phyloP scores from a whole-genome alignment of 2,797 vertebrate genomes.

The Enteromius trimaculatus region DNA sequence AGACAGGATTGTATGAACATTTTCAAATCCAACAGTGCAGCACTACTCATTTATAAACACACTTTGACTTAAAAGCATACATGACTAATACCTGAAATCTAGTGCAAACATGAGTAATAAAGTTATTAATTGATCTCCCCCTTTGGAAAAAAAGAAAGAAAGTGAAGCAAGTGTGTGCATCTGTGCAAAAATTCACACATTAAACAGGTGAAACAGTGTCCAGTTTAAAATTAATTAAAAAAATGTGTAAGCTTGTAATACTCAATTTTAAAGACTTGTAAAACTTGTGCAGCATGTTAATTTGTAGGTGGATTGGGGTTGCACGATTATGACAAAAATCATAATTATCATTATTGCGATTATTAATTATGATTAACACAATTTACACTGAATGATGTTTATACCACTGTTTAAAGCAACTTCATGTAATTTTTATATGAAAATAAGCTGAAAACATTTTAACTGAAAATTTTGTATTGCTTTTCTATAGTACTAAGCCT shows the following conservation, averaged over 20 bases:
- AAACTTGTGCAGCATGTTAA: not conserved
- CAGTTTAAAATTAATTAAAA: not conserved
- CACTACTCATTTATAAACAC: not conserved
- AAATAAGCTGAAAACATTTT: too few relatives aligned
- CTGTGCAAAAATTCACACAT: not conserved
- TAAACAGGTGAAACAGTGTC: not conserved
- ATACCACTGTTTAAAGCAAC: too few relatives aligned
- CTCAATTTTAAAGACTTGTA: too few relatives aligned
- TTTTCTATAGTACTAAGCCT: too few relatives aligned
- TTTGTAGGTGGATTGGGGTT: not conserved
- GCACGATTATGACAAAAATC: too few relatives aligned
- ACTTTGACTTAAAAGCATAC: not conserved
- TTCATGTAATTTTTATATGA: too few relatives aligned
- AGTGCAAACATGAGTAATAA: conserved; percentile 25
- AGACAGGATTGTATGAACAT: not conserved
- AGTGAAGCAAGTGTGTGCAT: not conserved
- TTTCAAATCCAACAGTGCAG: not conserved
- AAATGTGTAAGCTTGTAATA: not conserved
- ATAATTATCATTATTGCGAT: too few relatives aligned
- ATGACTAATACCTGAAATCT: not conserved
- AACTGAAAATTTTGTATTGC: too few relatives aligned
- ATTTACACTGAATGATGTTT: too few relatives aligned
- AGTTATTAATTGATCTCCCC: conserved; percentile 25
- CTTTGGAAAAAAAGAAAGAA: not conserved
- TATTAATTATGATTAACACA: too few relatives aligned